phyloP scores from a whole-genome alignment of 2,113 vertebrate genomes.

The Megalops atlanticus region DNA sequence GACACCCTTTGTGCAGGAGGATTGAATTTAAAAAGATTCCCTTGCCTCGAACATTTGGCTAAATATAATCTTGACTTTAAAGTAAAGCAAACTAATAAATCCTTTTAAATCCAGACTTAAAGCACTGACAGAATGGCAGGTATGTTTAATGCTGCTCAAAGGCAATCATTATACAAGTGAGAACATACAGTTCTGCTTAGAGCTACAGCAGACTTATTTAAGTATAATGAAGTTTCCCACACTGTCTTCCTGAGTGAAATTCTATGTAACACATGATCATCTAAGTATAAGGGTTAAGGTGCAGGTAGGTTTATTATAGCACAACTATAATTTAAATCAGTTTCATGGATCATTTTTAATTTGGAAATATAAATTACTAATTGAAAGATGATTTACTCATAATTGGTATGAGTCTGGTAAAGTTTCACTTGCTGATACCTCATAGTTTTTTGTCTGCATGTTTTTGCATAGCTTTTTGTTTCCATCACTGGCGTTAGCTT shows the following conservation, averaged over 20 bases:
- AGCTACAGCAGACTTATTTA: not conserved
- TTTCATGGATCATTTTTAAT: no score
- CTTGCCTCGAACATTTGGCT: not conserved
- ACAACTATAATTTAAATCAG: no score
- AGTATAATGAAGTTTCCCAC: not conserved
- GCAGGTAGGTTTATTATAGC: no score
- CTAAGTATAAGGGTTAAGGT: not conserved
- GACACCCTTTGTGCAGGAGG: not conserved
- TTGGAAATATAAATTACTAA: not conserved
- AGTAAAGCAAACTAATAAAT: not conserved
- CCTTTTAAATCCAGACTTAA: not conserved
- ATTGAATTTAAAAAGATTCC: no score
- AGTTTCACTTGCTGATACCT: no score
- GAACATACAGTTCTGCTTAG: not conserved
- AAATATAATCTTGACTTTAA: not conserved
- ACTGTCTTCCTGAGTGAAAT: not conserved
- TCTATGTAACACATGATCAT: not conserved
- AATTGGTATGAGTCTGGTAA: no score
- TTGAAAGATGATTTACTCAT: not conserved
- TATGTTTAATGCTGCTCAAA: not conserved
- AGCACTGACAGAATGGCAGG: no score
- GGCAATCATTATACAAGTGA: not conserved
- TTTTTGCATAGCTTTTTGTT: not conserved
- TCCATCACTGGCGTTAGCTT: not conserved
- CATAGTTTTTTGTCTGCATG: not conserved